A percentile compares a stretch with the other conserved stretches of the same genome.
phyloP scores from a whole-genome alignment of 2,797 vertebrate genomes.

The Urophycis tenuis region DNA sequence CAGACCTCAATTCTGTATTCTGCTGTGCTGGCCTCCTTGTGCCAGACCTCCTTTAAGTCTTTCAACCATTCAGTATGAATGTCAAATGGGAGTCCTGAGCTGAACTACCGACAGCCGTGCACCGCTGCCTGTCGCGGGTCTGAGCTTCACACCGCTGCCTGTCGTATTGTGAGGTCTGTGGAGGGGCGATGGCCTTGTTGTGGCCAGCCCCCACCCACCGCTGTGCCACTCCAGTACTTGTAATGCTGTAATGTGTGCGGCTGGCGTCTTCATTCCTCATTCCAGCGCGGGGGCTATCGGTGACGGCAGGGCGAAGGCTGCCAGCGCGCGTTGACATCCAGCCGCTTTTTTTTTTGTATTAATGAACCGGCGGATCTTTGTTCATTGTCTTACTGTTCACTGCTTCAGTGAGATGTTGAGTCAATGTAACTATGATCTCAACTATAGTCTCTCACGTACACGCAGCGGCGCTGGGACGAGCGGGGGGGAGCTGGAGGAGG shows the following conservation, averaged over 20 bases:
- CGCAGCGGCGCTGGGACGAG: constrained; percentile 72
- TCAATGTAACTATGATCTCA: neutral
- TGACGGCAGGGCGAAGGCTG: constrained; percentile 23
- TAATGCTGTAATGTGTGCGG: too few species aligned
- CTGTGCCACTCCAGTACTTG: too few species aligned
- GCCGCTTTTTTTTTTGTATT: neutral
- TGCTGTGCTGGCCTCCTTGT: constrained; percentile 19
- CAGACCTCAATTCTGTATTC: constrained; percentile 35
- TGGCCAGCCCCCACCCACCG: too few species aligned
- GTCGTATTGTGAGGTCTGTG: too few species aligned
- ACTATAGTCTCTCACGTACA: neutral
- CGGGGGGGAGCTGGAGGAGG: constrained; percentile 84
- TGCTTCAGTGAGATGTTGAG: neutral
- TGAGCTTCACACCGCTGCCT: too few species aligned
- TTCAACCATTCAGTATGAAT: neutral
- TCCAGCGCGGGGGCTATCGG: constrained; percentile 14
- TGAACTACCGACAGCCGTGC: neutral
- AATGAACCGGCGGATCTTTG: constrained; percentile 9
- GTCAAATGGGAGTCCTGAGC: neutral
- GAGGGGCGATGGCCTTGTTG: neutral
- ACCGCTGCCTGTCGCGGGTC: too few species aligned
- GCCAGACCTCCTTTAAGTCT: neutral
- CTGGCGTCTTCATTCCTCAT: too few species aligned
- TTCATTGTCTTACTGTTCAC: too few species aligned
- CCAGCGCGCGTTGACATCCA: constrained; percentile 30